A percentile compares a stretch with the other conserved stretches of the same genome.
Conservation (phyloP, 1,140 invertebrate genomes). For the Papilio polytes region DNA sequence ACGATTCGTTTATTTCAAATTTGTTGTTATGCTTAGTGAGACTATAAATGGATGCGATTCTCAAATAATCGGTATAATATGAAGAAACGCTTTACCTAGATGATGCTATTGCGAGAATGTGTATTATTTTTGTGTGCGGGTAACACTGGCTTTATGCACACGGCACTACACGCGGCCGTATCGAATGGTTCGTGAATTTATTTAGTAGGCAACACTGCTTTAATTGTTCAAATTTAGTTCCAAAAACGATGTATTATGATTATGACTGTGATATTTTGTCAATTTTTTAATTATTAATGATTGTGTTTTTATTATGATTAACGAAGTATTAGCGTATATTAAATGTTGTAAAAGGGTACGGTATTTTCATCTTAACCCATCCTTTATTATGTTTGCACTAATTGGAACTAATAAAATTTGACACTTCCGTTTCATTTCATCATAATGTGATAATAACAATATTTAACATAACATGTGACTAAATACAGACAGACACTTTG, state of each 20-base stretch:
- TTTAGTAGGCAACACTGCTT: conserved; percentile 39
- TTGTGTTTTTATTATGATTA: conserved; percentile 24
- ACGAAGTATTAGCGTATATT: conserved; percentile 32
- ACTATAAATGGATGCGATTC: not conserved
- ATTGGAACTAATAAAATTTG: conserved; percentile 56
- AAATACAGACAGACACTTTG: not conserved
- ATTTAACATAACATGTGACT: conserved; percentile 10
- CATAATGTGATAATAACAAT: conserved; percentile 25
- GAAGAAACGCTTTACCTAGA: conserved; percentile 33
- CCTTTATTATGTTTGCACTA: conserved; percentile 13
- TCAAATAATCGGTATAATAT: not conserved
- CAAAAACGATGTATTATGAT: conserved; percentile 31
- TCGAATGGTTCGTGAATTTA: conserved; percentile 35
- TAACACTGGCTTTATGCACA: conserved; percentile 36
- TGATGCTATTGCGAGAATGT: conserved; percentile 37
- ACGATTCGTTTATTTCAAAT: not conserved
- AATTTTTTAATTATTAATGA: conserved; percentile 31
- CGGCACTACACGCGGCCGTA: conserved; percentile 8
- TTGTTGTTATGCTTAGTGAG: not conserved
- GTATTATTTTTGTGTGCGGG: conserved; percentile 31
- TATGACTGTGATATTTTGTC: conserved; percentile 41
- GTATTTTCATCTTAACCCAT: conserved; percentile 39
- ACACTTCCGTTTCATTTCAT: conserved; percentile 54
- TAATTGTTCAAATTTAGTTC: conserved; percentile 34
- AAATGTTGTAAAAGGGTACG: conserved; percentile 38